A percentile compares a stretch with the other conserved stretches of the same genome.
These are phyloP conservation scores for Cnemophilus loriae DNA, from an alignment of 2,113 vertebrate genomes.

Conservation along the genomic window DNA sequence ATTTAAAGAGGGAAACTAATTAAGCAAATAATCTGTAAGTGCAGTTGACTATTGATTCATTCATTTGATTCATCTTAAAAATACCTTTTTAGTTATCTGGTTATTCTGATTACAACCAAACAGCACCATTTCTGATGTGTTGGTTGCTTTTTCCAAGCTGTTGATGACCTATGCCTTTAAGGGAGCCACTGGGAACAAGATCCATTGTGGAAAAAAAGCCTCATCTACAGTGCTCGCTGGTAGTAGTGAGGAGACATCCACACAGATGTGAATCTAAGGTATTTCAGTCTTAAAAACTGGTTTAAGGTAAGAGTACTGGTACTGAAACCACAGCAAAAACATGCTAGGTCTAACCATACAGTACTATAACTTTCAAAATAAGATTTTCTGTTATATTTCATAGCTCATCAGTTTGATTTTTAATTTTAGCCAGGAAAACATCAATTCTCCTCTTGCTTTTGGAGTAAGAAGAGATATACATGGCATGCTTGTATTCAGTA, in stretches of 20 bases:
- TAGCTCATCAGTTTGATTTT: not conserved
- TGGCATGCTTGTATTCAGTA: not conserved
- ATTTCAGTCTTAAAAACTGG: not conserved
- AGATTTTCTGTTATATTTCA: not conserved
- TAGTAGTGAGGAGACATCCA: not conserved
- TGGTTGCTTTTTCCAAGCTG: not conserved
- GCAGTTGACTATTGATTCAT: not conserved
- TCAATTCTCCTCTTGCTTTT: not conserved
- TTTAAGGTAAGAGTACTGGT: not conserved
- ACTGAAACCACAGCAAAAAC: not conserved
- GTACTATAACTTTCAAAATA: not conserved
- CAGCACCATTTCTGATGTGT: not conserved
- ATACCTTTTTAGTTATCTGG: not conserved
- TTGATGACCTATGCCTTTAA: not conserved
- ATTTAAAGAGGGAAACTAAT: not conserved
- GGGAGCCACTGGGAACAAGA: not conserved
- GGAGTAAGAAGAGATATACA: not conserved
- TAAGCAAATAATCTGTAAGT: not conserved
- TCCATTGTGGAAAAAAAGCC: not conserved
- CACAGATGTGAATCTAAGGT: not conserved
- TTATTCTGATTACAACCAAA: not conserved
- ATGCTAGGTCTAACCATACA: not conserved
- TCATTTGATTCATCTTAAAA: not conserved
- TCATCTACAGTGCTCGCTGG: rapidly evolving
- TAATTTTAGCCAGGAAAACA: not conserved